Conservation (phyloP, 2,113 vertebrate genomes). For the Brachyistius frenatus region DNA sequence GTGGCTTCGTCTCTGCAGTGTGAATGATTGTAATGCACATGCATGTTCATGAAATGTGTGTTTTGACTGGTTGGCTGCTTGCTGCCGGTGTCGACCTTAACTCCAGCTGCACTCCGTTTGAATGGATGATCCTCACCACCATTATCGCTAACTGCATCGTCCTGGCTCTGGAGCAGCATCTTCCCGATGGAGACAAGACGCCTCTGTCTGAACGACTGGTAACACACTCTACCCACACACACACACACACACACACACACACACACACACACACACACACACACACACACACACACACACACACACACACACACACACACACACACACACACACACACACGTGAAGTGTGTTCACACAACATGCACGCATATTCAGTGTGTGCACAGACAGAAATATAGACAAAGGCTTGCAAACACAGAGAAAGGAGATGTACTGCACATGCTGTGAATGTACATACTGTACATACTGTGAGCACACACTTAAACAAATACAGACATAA, state of each 20-base stretch:
- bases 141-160: conserved; percentile 87
- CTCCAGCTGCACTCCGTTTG: conserved; percentile 80
- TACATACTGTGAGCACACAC: not conserved
- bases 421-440: not conserved
- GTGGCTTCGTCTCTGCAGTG: not conserved
- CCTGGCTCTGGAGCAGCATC: conserved; percentile 84
- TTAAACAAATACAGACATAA: not conserved
- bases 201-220: conserved; percentile 85
- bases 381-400: not conserved
- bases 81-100: conserved; percentile 70
- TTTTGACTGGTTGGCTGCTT: not conserved
- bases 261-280: conserved; percentile 35
- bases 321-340: conserved; percentile 28
- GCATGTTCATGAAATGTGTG: conserved; percentile 12
- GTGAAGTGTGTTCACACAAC: conserved; percentile 20
- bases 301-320: conserved; percentile 35
- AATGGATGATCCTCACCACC: conserved; percentile 86
- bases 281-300: conserved; percentile 28
- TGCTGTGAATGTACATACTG: too few relatives aligned
- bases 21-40: not conserved
- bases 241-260: conserved; percentile 6
- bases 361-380: conserved; percentile 2
- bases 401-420: conserved; percentile 1
- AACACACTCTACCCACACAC: conserved; percentile 43
- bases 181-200: conserved; percentile 84